Evolutionary conservation across 2,797 vertebrate genomes (phyloP).

Genomic region (Labeo calbasu): DNA sequence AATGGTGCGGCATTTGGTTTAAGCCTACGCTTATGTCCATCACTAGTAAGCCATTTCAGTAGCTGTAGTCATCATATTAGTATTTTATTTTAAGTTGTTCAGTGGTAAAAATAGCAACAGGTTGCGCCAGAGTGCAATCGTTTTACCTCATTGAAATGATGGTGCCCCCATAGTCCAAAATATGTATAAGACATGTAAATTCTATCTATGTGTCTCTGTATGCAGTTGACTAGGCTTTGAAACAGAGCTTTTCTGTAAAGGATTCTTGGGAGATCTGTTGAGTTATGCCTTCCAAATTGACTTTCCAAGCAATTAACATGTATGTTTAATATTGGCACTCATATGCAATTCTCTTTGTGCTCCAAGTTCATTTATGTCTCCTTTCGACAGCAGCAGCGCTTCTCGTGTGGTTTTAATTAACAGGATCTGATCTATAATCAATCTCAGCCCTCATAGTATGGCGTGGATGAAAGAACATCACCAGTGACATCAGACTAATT

Average conservation of each 20-base stretch:
- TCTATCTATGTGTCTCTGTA: neutral
- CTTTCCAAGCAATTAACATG: constrained; percentile 51
- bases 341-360: constrained; percentile 42
- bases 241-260: constrained; percentile 11
- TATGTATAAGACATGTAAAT: no score
- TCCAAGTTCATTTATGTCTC: constrained; percentile 27
- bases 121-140: no score
- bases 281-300: constrained; percentile 36
- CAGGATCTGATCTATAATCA: constrained; percentile 39
- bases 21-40: no score
- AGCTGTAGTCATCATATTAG: no score
- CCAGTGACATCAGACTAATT: constrained; percentile 13
- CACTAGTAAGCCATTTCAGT: no score
- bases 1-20: no score
- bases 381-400: neutral
- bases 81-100: no score
- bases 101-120: no score
- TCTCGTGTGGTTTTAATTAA: constrained; percentile 38
- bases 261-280: neutral
- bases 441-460: constrained; percentile 12
- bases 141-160: no score
- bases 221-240: neutral
- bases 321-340: constrained; percentile 44
- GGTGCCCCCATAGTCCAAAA: no score
- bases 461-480: constrained; percentile 1